Evolutionary conservation across 2,113 vertebrate species (phyloP).

Genomic region (Mobula hypostoma): DNA sequence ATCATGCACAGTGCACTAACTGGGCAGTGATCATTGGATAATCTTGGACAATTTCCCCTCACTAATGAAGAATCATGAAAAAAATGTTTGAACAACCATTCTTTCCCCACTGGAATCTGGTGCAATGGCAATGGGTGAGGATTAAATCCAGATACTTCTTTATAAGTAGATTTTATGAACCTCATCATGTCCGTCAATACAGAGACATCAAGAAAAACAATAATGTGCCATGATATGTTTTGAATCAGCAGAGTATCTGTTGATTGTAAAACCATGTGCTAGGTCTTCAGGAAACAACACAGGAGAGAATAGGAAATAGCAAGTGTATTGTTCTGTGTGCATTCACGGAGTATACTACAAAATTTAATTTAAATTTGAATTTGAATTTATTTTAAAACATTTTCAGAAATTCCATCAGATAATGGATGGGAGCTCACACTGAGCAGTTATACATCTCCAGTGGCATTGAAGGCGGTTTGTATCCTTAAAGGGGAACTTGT

Average conservation of each 20-base stretch:
- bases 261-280: neutral
- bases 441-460: neutral
- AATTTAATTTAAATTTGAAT: neutral
- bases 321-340: neutral
- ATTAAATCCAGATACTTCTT: neutral
- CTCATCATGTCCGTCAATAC: too few species aligned
- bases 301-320: neutral
- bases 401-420: too few species aligned
- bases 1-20: neutral
- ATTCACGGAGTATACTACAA: neutral
- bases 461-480: neutral
- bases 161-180: too few species aligned
- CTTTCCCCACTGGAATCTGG: neutral
- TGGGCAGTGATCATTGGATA: neutral
- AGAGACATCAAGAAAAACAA: neutral
- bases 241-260: neutral
- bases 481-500: too few species aligned
- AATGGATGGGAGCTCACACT: too few species aligned
- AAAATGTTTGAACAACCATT: neutral
- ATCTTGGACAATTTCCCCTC: neutral
- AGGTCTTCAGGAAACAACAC: neutral
- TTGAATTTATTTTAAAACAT: too few species aligned
- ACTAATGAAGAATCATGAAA: neutral
- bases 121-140: neutral
- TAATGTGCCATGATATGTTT: neutral